Evolutionary conservation across 1,140 invertebrate genomes (phyloP).

Genomic region (Littorina saxatilis): DNA sequence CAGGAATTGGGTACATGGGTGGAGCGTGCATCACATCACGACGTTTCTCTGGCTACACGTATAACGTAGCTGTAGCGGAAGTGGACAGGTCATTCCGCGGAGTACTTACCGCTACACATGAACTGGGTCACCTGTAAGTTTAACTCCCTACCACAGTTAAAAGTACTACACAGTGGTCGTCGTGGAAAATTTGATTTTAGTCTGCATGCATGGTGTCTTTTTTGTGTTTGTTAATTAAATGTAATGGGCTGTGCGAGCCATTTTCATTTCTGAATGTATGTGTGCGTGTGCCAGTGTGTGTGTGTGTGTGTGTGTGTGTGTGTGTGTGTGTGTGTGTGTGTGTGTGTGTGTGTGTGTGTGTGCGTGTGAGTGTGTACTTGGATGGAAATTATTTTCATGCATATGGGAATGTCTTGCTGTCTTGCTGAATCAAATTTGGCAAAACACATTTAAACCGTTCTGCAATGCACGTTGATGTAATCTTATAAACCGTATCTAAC

Average conservation of each 20-base stretch:
- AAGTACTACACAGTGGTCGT: too few species aligned
- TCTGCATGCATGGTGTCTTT: too few species aligned
- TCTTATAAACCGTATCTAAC: too few species aligned
- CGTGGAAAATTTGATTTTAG: too few species aligned
- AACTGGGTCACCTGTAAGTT: constrained; percentile 68
- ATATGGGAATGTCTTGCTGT: too few species aligned
- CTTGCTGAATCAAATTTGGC: too few species aligned
- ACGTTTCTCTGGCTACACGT: constrained; percentile 55
- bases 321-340: constrained; percentile 30
- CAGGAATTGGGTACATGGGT: constrained; percentile 65
- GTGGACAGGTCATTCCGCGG: constrained; percentile 64
- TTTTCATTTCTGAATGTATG: neutral
- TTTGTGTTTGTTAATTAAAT: too few species aligned
- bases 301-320: constrained; percentile 19
- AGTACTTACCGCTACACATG: constrained; percentile 64
- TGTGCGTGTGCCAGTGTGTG: neutral
- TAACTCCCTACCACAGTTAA: too few species aligned
- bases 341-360: constrained; percentile 29
- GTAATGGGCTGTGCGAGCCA: too few species aligned
- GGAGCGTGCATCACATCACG: constrained; percentile 65
- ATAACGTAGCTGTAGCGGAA: constrained; percentile 65
- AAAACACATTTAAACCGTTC: too few species aligned
- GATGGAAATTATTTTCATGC: too few species aligned
- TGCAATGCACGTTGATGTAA: too few species aligned
- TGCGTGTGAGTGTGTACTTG: neutral